These are phyloP conservation scores for Corydoras maculifer DNA, from an alignment of 2,113 vertebrate species.

Conservation along the genomic window DNA sequence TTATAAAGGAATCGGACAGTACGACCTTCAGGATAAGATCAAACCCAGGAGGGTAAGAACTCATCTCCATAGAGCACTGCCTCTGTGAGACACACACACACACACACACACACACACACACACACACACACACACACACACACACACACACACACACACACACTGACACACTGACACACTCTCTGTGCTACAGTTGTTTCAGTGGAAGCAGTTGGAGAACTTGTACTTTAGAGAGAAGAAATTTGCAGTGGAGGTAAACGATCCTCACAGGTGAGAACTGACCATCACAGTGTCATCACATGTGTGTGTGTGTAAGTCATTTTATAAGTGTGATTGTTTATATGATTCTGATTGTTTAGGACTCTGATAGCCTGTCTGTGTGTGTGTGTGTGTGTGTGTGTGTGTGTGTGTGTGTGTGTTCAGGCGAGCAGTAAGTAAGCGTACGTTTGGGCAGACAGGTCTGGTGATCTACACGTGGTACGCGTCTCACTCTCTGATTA, in stretches of 20 bases:
- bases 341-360: too few relatives aligned
- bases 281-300: conserved; percentile 56
- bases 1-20: conserved; percentile 98
- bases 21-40: conserved; percentile 94
- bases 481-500: conserved; percentile 91
- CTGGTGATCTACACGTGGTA: conserved; percentile 97
- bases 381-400: conserved; percentile 13
- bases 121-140: conserved; percentile 5
- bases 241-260: conserved; percentile 96
- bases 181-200: conserved; percentile 75
- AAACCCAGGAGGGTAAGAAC: conserved; percentile 75
- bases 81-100: too few relatives aligned
- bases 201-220: conserved; percentile 98
- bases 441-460: conserved; percentile 90
- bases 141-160: neutral
- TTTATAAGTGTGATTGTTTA: neutral
- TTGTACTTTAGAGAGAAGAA: conserved; percentile 97
- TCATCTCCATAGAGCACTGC: too few relatives aligned
- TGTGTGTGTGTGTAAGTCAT: neutral
- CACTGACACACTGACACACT: neutral
- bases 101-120: conserved; percentile 1
- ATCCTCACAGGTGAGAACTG: conserved; percentile 83
- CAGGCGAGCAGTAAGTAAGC: conserved; percentile 89
- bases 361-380: too few relatives aligned
- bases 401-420: conserved; percentile 23